Conservation (phyloP, 1,140 invertebrate species). For the Helicorthomorpha holstii region DNA sequence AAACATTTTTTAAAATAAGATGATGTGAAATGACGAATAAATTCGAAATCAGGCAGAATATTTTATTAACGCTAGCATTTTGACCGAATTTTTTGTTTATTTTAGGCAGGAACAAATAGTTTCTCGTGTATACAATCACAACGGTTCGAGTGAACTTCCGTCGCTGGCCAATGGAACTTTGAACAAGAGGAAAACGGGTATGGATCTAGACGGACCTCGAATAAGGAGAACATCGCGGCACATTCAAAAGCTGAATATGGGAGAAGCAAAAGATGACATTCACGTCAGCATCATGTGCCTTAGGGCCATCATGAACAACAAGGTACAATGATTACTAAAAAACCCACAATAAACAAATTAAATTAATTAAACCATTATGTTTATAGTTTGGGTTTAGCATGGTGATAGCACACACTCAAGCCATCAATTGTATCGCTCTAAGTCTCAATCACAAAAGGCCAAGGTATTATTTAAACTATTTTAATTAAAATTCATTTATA, state of each 20-base stretch:
- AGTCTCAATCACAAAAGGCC: slow-evolving; percentile 93
- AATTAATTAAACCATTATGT: no score
- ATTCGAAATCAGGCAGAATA: background rate
- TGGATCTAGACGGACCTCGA: slow-evolving; percentile 46
- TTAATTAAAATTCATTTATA: background rate
- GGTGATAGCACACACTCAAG: slow-evolving; percentile 93
- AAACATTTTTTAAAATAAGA: background rate
- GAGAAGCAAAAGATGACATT: slow-evolving; percentile 93
- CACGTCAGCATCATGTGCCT: slow-evolving; percentile 99
- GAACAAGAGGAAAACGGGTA: slow-evolving; percentile 25
- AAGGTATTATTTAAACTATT: slow-evolving; percentile 31
- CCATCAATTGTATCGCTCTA: slow-evolving; percentile 95
- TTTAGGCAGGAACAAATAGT: slow-evolving; percentile 55
- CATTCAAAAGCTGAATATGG: slow-evolving; percentile 85
- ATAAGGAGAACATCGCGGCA: slow-evolving; percentile 59
- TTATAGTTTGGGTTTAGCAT: slow-evolving; percentile 68
- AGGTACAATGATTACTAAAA: no score
- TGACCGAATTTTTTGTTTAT: background rate
- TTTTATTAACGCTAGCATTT: background rate
- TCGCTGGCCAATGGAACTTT: slow-evolving; percentile 8
- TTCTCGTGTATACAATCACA: slow-evolving; percentile 41
- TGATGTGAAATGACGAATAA: background rate
- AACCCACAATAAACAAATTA: no score
- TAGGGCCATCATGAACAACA: slow-evolving; percentile 99
- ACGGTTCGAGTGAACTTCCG: slow-evolving; percentile 4